A percentile compares a stretch with the other conserved stretches of the same genome.
phyloP scores from a whole-genome alignment of 2,113 vertebrate genomes.

The Malaclemys terrapin region DNA sequence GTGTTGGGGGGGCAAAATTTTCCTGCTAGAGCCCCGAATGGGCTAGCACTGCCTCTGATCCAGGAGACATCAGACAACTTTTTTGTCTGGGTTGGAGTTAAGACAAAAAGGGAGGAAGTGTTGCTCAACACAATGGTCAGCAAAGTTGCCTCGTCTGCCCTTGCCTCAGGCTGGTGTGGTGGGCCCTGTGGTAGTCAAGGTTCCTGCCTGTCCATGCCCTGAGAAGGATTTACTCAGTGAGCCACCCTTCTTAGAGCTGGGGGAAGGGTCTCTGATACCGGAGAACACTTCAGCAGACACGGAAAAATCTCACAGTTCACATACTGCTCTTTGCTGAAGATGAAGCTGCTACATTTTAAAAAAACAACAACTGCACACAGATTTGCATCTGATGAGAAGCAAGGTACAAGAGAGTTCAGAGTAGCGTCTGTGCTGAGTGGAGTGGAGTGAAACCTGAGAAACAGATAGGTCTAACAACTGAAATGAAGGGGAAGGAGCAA shows the following conservation, averaged over 20 bases:
- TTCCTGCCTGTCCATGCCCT: neutral
- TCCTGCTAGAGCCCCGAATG: neutral
- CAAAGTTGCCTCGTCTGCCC: neutral
- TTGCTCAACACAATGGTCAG: neutral
- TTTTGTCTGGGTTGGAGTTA: neutral
- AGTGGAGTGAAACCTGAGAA: neutral
- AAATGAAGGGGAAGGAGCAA: neutral
- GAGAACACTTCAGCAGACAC: rapidly evolving
- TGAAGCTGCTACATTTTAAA: neutral
- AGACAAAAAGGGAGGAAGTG: neutral
- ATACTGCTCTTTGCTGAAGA: neutral
- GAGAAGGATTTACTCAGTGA: neutral
- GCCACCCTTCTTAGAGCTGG: neutral
- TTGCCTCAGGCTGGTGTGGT: neutral
- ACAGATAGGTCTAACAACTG: neutral
- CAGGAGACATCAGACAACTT: neutral
- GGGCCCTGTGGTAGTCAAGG: rapidly evolving
- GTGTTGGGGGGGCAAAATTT: neutral
- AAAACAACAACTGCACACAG: neutral
- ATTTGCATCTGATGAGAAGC: neutral
- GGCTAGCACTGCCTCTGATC: neutral
- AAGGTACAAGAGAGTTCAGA: neutral
- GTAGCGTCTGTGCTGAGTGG: neutral
- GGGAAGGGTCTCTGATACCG: neutral
- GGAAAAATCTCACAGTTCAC: neutral